phyloP scores from a whole-genome alignment of 2,797 vertebrate genomes.

The Aulostomus chinensis region DNA sequence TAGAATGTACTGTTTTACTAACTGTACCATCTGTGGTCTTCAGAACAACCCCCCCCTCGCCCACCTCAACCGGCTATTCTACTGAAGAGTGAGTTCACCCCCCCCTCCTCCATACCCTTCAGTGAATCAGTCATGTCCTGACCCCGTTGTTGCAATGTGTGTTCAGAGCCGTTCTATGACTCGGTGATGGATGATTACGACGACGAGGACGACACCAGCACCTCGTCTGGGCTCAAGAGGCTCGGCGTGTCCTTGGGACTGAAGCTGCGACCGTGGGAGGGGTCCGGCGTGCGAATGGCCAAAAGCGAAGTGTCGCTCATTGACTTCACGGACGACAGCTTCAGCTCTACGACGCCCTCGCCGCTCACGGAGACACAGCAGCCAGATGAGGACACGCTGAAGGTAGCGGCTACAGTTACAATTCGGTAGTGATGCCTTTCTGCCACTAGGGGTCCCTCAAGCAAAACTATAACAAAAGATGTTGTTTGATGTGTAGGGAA shows the following conservation, averaged over 20 bases:
- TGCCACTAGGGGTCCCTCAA: no score
- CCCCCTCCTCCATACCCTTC: background rate
- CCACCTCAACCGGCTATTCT: conserved; percentile 92
- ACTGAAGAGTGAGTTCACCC: conserved; percentile 89
- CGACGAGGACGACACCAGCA: conserved; percentile 80
- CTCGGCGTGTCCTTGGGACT: conserved; percentile 85
- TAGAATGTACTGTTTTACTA: no score
- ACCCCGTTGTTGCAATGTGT: no score
- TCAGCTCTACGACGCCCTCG: conserved; percentile 82
- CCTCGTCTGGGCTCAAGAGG: conserved; percentile 81
- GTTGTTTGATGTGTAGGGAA: no score
- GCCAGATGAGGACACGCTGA: conserved; percentile 85
- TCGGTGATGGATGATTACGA: conserved; percentile 90
- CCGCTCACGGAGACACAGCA: conserved; percentile 80
- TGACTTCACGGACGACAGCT: conserved; percentile 92
- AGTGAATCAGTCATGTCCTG: no score
- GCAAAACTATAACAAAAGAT: no score
- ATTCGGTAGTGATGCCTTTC: no score
- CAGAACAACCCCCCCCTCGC: conserved; percentile 92
- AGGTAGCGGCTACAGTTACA: conserved; percentile 66
- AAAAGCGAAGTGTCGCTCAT: conserved; percentile 90
- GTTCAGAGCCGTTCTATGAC: conserved; percentile 90
- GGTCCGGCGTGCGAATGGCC: conserved; percentile 45
- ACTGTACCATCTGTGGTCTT: no score
- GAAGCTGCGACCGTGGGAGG: conserved; percentile 82